A percentile compares a stretch with the other conserved stretches of the same genome.
These are phyloP conservation scores for Luperina testacea DNA, from an alignment of 2,888 invertebrate genomes.

Conservation along the genomic window DNA sequence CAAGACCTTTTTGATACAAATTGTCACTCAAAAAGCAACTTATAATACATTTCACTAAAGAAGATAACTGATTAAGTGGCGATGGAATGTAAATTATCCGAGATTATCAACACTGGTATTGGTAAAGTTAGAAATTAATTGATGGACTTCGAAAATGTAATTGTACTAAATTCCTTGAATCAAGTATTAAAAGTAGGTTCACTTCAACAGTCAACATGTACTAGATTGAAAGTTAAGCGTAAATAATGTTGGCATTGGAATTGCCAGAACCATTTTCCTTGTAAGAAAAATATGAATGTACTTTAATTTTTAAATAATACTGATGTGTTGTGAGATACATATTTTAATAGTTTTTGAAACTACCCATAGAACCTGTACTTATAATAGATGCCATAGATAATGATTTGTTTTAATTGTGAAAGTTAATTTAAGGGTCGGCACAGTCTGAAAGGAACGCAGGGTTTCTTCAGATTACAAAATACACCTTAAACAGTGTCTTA, in stretches of 20 bases:
- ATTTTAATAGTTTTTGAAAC: slow-evolving; percentile 68
- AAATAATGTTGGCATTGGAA: slow-evolving; percentile 33
- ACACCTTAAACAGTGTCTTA: not conserved
- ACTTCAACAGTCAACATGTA: not conserved
- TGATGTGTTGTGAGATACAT: slow-evolving; percentile 68
- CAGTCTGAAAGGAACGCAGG: not conserved
- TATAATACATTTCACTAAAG: not conserved
- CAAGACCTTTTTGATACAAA: no score
- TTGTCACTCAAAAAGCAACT: not conserved
- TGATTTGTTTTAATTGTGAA: slow-evolving; percentile 44
- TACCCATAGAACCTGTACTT: slow-evolving; percentile 64
- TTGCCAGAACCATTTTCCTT: slow-evolving; percentile 50
- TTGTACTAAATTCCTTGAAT: slow-evolving; percentile 17
- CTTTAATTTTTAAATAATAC: slow-evolving; percentile 60
- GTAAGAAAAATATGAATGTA: slow-evolving; percentile 59
- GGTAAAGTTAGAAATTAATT: not conserved
- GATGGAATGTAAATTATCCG: not conserved
- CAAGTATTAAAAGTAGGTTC: not conserved
- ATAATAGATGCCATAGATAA: slow-evolving; percentile 68
- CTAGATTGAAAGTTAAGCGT: slow-evolving; percentile 10
- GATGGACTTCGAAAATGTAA: slow-evolving; percentile 9
- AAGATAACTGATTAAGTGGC: not conserved
- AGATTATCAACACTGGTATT: no score
- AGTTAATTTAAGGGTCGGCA: slow-evolving; percentile 29
- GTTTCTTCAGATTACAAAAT: not conserved